Percentiles rank a stretch among this genome's conserved stretches.
phyloP scores from a whole-genome alignment of 2,888 invertebrate species.

The Vanessa cardui region DNA sequence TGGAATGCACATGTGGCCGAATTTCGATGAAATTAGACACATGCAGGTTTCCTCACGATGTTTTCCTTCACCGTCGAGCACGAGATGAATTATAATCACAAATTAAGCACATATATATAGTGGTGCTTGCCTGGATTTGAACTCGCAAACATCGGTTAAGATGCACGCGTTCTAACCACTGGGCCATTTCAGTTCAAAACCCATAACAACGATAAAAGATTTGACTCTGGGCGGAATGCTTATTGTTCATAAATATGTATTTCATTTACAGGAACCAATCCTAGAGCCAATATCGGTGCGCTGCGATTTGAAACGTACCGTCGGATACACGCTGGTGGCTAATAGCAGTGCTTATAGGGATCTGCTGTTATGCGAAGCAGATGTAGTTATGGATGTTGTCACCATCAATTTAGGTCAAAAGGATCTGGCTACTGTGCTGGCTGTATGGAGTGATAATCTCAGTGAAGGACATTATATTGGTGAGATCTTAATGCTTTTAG shows the following conservation, averaged over 20 bases:
- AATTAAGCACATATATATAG: no score
- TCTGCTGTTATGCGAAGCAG: constrained; percentile 83
- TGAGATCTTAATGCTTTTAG: constrained; percentile 40
- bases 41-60: no score
- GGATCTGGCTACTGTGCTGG: constrained; percentile 87
- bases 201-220: no score
- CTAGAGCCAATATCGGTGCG: constrained; percentile 88
- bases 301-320: constrained; percentile 86
- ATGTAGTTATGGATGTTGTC: constrained; percentile 86
- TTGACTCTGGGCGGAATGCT: neutral
- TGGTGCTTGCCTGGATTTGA: no score
- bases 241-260: neutral
- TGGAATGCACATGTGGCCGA: no score
- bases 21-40: no score
- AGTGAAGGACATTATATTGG: constrained; percentile 84
- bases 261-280: constrained; percentile 84
- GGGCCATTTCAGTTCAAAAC: no score
- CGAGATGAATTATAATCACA: no score
- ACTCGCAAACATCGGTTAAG: no score
- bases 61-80: no score
- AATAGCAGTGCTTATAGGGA: constrained; percentile 55
- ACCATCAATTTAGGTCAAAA: constrained; percentile 88
- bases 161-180: no score
- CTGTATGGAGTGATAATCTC: constrained; percentile 88
- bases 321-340: constrained; percentile 58